These are phyloP conservation scores for Sarcoramphus papa DNA, from an alignment of 2,797 vertebrate genomes.

Conservation along the genomic window DNA sequence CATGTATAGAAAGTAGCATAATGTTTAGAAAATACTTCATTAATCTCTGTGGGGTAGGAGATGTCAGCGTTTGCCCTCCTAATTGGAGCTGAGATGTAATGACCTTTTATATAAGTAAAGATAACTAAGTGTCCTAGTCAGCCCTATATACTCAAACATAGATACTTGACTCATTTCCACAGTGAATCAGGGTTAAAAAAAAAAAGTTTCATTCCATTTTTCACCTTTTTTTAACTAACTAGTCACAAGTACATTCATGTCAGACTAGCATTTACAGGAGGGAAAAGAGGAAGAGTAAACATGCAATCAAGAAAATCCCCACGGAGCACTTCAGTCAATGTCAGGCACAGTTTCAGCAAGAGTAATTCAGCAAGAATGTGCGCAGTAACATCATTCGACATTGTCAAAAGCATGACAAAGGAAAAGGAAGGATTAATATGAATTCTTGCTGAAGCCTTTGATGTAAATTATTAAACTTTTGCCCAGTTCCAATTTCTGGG, in stretches of 20 bases:
- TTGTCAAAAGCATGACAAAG: not conserved
- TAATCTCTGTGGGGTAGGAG: not conserved
- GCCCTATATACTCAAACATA: not conserved
- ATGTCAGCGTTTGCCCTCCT: not conserved
- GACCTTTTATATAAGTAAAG: not conserved
- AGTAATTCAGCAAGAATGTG: not conserved
- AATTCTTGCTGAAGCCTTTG: not conserved
- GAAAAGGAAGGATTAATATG: not conserved
- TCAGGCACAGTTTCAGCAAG: not conserved
- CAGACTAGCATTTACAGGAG: not conserved
- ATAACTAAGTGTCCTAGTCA: slow-evolving; percentile 1
- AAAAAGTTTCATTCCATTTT: not conserved
- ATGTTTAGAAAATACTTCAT: not conserved
- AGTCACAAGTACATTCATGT: not conserved
- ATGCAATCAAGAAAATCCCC: not conserved
- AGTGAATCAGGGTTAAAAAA: not conserved
- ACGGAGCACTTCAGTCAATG: not conserved
- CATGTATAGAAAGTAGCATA: not conserved
- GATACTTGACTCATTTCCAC: not conserved
- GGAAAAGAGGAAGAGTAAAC: slow-evolving; percentile 23
- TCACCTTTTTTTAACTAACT: not conserved
- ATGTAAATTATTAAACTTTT: not conserved
- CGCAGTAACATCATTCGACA: not conserved
- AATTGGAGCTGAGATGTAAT: slow-evolving; percentile 6
- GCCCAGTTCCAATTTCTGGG: not conserved